Conservation (phyloP, 2,113 vertebrate species). For the Cyrtonyx montezumae region DNA sequence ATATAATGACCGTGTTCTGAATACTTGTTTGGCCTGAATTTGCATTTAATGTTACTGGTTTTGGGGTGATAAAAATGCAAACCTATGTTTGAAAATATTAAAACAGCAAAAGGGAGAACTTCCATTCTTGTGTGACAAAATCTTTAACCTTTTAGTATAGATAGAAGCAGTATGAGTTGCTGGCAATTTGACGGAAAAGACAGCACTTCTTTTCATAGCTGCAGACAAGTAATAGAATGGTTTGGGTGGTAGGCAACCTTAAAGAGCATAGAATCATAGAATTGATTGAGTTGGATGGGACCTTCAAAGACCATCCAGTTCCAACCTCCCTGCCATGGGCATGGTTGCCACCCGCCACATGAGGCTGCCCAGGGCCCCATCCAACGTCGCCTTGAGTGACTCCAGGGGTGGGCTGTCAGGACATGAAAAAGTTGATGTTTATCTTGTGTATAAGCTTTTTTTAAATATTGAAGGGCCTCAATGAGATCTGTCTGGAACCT, state of each 20-base stretch:
- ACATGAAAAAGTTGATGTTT: neutral
- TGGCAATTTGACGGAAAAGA: neutral
- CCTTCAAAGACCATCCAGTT: neutral
- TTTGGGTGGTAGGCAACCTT: neutral
- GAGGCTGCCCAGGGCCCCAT: no score
- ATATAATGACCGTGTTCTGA: neutral
- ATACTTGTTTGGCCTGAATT: neutral
- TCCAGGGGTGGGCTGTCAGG: no score
- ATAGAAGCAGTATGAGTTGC: neutral
- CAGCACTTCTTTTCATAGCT: slow-evolving; percentile 8
- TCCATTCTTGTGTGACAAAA: neutral
- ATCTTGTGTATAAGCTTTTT: neutral
- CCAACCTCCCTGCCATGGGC: neutral
- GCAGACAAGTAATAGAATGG: neutral
- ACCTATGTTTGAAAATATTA: neutral
- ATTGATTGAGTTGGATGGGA: neutral
- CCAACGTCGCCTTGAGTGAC: no score
- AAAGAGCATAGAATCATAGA: neutral
- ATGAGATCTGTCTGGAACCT: neutral
- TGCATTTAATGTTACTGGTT: neutral
- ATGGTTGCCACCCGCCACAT: neutral
- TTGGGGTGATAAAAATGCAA: neutral
- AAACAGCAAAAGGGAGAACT: neutral
- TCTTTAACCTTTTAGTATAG: neutral
- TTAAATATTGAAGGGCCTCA: neutral